These are phyloP conservation scores for Aplidium turbinatum DNA, from an alignment of 23 tunicate genomes.

Conservation along the genomic window DNA sequence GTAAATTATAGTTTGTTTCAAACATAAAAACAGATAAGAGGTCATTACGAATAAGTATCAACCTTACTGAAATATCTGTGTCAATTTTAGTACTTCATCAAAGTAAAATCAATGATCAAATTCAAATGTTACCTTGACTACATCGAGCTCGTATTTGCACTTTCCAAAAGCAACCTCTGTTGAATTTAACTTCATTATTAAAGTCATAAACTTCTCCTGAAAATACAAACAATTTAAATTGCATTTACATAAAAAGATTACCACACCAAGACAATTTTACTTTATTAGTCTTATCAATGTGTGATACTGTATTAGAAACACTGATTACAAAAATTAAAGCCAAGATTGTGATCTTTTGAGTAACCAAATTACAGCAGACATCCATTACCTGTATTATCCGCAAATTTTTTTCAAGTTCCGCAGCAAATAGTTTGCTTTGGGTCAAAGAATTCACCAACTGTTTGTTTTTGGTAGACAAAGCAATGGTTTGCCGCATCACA, in stretches of 20 bases:
- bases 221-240: not conserved
- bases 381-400: constrained; percentile 12
- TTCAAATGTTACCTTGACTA: constrained; percentile 8
- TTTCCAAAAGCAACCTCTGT: constrained; percentile 27
- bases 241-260: too few species aligned
- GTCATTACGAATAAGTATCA: too few species aligned
- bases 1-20: too few species aligned
- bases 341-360: too few species aligned
- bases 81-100: too few species aligned
- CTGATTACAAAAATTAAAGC: too few species aligned
- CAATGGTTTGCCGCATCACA: constrained; percentile 53
- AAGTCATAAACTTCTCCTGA: constrained; percentile 26
- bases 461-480: constrained; percentile 45
- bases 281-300: too few species aligned
- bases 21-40: too few species aligned
- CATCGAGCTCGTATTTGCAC: not conserved
- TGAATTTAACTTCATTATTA: constrained; percentile 40
- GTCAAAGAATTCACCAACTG: constrained; percentile 30
- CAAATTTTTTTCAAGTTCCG: constrained; percentile 15
- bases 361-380: not conserved
- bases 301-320: too few species aligned
- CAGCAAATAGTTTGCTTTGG: constrained; percentile 9
- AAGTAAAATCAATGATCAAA: too few species aligned
- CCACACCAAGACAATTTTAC: too few species aligned
- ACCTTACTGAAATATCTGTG: too few species aligned